Evolutionary conservation across 1,140 invertebrate genomes (phyloP), one percentile per base, ranked within the genome.

Genomic region (Stratiolaelaps scimitus): DNA sequence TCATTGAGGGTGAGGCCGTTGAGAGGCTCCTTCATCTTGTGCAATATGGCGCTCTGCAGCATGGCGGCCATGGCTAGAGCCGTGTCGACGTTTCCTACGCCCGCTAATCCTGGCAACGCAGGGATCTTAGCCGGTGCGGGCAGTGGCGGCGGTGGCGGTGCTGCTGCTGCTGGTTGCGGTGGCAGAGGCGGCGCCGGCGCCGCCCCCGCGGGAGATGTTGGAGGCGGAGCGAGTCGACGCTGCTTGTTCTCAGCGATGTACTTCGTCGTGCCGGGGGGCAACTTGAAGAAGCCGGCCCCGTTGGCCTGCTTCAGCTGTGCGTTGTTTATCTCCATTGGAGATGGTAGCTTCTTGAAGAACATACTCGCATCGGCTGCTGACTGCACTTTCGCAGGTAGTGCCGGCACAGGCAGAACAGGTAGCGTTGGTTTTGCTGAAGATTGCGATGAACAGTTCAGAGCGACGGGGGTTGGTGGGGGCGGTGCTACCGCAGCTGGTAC

Each of bases 1-100:
- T 60, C 53, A 60, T 26, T 60, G 15, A 60, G 53, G 13, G 53
- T 60, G 53, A 60, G 53, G 15, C 53, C 53, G 53, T 60, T 60
- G 1, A 60, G 23, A 26, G 53, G 53, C 23, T 60, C 53, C 10
- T 60, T 60, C 53, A 60, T 60, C 26, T 60, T 60, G 15, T 60
- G 53, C 53, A 60, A 34, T 5, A 60, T 34, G 10, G 53, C 53
- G 20, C 34, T 60, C 26, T 60, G 53, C 53, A 60, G 53, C 15
- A 34, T 34, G 23, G 53, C 34, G 1, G 53, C 53, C 53, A 60
- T 60, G 13, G 34, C 53, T n/a, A 60, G 53, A 20, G 53, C 53
- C 10, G 53, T 34, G 34, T 40, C 34, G 34, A 40, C 4, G 34
- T 40, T 40, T 4, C 34, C 34, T 40, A 10, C 34, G 10, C 10